These are phyloP conservation scores for Neoaliturus tenellus DNA, from an alignment of 2,888 invertebrate genomes.

Conservation along the genomic window DNA sequence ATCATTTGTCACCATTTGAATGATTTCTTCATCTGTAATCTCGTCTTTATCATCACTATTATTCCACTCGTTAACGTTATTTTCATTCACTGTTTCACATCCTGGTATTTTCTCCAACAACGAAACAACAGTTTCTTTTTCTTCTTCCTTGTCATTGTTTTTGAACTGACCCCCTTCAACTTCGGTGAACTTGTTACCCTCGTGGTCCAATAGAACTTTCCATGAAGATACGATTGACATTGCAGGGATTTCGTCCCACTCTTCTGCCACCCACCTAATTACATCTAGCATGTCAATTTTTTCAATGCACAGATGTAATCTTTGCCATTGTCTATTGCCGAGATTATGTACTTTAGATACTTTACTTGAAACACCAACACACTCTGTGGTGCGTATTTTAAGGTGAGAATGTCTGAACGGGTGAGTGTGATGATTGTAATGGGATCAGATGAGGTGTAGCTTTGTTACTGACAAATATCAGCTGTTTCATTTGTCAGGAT, in stretches of 20 bases:
- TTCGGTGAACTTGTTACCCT: constrained; percentile 29
- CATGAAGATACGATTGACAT: constrained; percentile 62
- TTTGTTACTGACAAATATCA: too few relatives aligned
- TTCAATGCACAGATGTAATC: constrained; percentile 59
- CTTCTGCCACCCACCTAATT: constrained; percentile 61
- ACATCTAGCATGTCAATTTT: constrained; percentile 63
- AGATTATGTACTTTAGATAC: too few relatives aligned
- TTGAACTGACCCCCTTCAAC: constrained; percentile 24
- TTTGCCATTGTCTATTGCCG: constrained; percentile 58
- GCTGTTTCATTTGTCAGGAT: too few relatives aligned
- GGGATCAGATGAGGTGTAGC: too few relatives aligned
- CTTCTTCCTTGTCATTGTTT: constrained; percentile 38
- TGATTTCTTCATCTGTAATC: constrained; percentile 48
- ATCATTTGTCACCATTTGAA: constrained; percentile 25
- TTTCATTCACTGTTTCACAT: constrained; percentile 42
- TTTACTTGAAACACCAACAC: too few relatives aligned
- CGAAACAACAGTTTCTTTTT: constrained; percentile 22
- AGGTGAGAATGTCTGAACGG: too few relatives aligned
- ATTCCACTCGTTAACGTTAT: constrained; percentile 55
- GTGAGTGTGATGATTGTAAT: too few relatives aligned
- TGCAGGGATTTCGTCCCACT: constrained; percentile 62
- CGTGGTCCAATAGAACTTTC: constrained; percentile 61
- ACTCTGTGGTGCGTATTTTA: too few relatives aligned
- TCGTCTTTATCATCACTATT: too few relatives aligned
- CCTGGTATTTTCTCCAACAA: constrained; percentile 53